phyloP scores from a whole-genome alignment of 2,113 vertebrate species.

The Ia io region DNA sequence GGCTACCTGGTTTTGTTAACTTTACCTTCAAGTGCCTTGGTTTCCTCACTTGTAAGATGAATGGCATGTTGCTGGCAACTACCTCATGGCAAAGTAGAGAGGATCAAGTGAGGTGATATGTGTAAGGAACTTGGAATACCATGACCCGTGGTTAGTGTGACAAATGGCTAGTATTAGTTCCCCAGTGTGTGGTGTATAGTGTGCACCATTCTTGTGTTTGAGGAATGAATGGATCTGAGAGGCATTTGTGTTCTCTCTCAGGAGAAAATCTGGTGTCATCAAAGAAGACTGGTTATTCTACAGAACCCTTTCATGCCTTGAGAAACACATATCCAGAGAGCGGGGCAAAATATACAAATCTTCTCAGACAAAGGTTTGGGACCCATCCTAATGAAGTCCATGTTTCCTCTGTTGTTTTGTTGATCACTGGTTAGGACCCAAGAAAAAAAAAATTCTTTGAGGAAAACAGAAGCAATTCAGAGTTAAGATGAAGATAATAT shows the following conservation, averaged over 20 bases:
- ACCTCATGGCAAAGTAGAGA: neutral
- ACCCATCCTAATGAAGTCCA: neutral
- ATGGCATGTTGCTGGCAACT: neutral
- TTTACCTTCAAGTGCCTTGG: neutral
- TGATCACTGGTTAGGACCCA: neutral
- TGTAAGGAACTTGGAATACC: neutral
- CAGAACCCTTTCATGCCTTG: neutral
- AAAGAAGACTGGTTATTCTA: neutral
- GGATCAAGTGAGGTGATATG: neutral
- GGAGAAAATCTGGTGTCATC: neutral
- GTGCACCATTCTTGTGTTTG: neutral
- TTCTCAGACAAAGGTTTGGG: neutral
- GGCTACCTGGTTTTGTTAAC: neutral
- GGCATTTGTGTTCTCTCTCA: neutral
- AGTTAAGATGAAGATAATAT: neutral
- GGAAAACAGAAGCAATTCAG: neutral
- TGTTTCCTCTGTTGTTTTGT: neutral
- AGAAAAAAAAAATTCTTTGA: neutral
- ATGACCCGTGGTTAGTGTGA: neutral
- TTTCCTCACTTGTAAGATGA: slow-evolving; percentile 23
- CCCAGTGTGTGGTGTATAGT: neutral
- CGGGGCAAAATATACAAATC: neutral
- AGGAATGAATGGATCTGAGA: neutral
- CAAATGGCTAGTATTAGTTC: neutral
- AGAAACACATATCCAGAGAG: neutral